Percentiles rank a stretch among this genome's conserved stretches.
Evolutionary conservation across 2,888 invertebrate genomes (phyloP).

Genomic region (Perizoma flavofasciatum): DNA sequence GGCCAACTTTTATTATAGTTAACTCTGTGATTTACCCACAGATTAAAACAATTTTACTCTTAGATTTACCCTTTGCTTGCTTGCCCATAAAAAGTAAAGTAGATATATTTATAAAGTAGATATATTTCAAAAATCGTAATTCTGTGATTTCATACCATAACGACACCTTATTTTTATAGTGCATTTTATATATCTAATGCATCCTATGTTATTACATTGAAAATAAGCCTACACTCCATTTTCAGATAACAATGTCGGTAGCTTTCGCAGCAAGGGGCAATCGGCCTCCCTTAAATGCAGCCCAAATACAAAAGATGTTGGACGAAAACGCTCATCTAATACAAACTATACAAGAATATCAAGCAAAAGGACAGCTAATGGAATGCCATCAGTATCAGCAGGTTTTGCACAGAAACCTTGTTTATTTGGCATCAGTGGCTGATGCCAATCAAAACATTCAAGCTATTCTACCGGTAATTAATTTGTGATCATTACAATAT

Average conservation of each 20-base stretch:
- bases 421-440: constrained; percentile 98
- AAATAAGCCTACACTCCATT: not conserved
- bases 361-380: constrained; percentile 96
- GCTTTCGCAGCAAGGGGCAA: constrained; percentile 89
- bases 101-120: too few relatives aligned
- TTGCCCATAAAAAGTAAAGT: too few relatives aligned
- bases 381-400: constrained; percentile 98
- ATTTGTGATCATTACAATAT: not conserved
- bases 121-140: too few relatives aligned
- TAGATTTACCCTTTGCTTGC: too few relatives aligned
- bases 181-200: too few relatives aligned
- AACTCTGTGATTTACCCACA: too few relatives aligned
- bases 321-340: constrained; percentile 99
- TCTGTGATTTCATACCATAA: too few relatives aligned
- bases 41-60: too few relatives aligned
- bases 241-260: constrained; percentile 85
- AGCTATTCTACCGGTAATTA: constrained; percentile 92
- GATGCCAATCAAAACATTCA: constrained; percentile 97
- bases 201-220: too few relatives aligned
- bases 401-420: constrained; percentile 96
- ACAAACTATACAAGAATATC: constrained; percentile 98
- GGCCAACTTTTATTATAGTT: too few relatives aligned
- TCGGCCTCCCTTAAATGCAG: constrained; percentile 90
- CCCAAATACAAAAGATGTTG: constrained; percentile 96
- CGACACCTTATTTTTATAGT: too few relatives aligned